Evolutionary conservation across 2,797 vertebrate genomes (phyloP).

Genomic region (Semotilus atromaculatus): DNA sequence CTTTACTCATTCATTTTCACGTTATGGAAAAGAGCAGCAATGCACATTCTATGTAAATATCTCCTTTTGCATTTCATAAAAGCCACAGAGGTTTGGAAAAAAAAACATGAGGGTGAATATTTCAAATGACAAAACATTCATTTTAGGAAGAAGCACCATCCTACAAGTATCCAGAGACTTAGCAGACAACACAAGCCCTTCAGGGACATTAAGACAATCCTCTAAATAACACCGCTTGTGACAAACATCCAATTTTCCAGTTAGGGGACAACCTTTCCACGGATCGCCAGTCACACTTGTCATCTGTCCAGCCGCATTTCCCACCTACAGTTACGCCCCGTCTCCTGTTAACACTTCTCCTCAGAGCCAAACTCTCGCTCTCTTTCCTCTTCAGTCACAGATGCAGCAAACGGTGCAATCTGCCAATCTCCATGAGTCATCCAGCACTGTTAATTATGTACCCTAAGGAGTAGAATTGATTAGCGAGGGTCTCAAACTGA

Average conservation of each 20-base stretch:
- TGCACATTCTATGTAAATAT: background rate
- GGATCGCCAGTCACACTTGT: slow-evolving; percentile 28
- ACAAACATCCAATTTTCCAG: slow-evolving; percentile 37
- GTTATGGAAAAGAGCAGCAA: background rate
- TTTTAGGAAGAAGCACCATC: slow-evolving; percentile 12
- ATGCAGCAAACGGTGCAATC: slow-evolving; percentile 46
- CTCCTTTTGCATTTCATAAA: background rate
- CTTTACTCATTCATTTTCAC: background rate
- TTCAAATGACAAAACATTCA: background rate
- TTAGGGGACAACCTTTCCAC: slow-evolving; percentile 16
- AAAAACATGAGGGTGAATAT: background rate
- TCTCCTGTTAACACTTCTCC: slow-evolving; percentile 24
- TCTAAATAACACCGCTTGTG: slow-evolving; percentile 11
- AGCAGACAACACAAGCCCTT: slow-evolving; percentile 7
- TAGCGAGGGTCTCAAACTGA: slow-evolving; percentile 58
- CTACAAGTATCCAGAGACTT: slow-evolving; percentile 6
- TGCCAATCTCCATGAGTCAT: slow-evolving; percentile 57
- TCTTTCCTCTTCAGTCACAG: slow-evolving; percentile 43
- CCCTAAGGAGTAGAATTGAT: slow-evolving; percentile 62
- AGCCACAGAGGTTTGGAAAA: background rate
- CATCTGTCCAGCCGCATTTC: slow-evolving; percentile 46
- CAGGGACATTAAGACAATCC: slow-evolving; percentile 24
- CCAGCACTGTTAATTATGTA: slow-evolving; percentile 55
- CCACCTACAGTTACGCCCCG: slow-evolving; percentile 32
- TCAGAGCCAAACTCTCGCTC: slow-evolving; percentile 34